Percentiles rank a stretch among this genome's conserved stretches.
Evolutionary conservation across 2,113 vertebrate species (phyloP).

Genomic region (Mastomys natalensis): DNA sequence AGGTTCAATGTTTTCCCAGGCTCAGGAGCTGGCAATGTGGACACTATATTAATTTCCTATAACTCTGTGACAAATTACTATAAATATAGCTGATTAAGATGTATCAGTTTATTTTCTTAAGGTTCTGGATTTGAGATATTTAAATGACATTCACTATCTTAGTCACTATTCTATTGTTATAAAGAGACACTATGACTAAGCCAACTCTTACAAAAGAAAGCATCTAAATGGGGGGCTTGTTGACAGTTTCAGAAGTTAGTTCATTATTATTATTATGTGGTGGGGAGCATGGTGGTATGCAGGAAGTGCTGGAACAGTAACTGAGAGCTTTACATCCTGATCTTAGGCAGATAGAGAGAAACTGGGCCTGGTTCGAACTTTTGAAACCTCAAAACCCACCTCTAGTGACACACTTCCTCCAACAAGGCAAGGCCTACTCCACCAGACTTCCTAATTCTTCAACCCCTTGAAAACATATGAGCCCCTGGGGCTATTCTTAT

Average conservation of each 20-base stretch:
- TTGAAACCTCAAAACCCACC: background rate
- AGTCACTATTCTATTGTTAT: background rate
- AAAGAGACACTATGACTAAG: background rate
- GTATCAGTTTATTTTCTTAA: background rate
- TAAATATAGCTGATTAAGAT: background rate
- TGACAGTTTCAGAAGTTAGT: background rate
- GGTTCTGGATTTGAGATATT: constrained; percentile 18
- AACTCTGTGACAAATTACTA: background rate
- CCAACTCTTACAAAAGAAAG: background rate
- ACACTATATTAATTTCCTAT: background rate
- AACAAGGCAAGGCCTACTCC: background rate
- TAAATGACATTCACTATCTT: background rate
- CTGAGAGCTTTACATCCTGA: background rate
- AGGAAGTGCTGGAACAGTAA: background rate
- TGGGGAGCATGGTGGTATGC: background rate
- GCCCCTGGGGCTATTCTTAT: too few species aligned
- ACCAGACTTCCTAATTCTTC: background rate
- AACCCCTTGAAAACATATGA: background rate
- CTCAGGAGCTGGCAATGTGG: background rate
- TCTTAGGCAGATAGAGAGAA: background rate
- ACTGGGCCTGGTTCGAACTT: background rate
- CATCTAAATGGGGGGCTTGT: background rate
- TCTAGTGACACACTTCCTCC: background rate
- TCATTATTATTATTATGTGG: background rate
- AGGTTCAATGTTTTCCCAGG: background rate